Evolutionary conservation across 1,140 invertebrate genomes (phyloP), one percentile per base, ranked within the genome.

Genomic region (Doryteuthis pealeii): DNA sequence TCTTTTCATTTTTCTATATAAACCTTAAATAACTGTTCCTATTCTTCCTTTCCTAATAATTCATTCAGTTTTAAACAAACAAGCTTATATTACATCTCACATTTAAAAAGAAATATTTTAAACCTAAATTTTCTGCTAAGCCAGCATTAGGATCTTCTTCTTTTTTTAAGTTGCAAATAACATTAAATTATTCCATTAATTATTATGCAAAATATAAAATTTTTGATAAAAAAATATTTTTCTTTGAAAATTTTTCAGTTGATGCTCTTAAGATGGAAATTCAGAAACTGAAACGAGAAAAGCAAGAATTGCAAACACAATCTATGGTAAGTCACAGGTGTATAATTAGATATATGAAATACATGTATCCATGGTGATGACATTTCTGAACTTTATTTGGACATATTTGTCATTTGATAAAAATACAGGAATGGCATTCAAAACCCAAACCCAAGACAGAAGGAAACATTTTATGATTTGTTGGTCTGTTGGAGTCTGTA

Each of bases 211-310:
- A n/a, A n/a, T n/a, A n/a, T n/a, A n/a, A n/a, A n/a, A n/a, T n/a
- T n/a, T n/a, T n/a, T n/a, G n/a, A n/a, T n/a, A n/a, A n/a, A n/a
- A n/a, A n/a, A n/a, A n/a, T n/a, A n/a, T n/a, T n/a, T n/a, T n/a
- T n/a, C n/a, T n/a, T n/a, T n/a, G n/a, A n/a, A n/a, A n/a, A n/a
- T 58, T 5, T 6, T 58, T 0, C 54, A 62, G 40, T 35, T 43
- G 74, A 76, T 35, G 73, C 66, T 75, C 72, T 76, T 32, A 77
- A 77, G 58, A 28, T 69, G 12, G 78, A 80, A 70, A 35, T 78
- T 40, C 76, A 80, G 43, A 75, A 74, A 31, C 66, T 80, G 45
- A 80, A 76, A 68, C 67, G 74, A 33, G 80, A 81, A 12, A 77
- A 76, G 71, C 18, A 49, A 33, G 78, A 81, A 14, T 45, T 81